Conservation (phyloP, 2,797 vertebrate species). For the Chloroceryle amazona region DNA sequence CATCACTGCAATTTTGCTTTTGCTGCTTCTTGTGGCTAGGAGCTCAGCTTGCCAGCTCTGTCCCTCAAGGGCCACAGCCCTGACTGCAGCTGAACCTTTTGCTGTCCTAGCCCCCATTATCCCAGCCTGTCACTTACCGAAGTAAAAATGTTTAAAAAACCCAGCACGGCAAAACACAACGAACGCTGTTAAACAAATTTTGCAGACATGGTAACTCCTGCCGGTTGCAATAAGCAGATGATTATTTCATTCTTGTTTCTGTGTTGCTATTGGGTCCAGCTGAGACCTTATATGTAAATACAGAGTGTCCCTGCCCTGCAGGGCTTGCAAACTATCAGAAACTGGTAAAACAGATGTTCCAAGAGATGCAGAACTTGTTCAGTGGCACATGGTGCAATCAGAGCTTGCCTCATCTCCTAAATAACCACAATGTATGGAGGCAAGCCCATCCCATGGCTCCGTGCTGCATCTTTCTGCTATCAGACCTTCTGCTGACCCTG, state of each 20-base stretch:
- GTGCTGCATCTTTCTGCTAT: neutral
- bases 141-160: neutral
- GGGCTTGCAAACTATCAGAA: neutral
- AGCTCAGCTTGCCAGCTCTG: neutral
- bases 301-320: neutral
- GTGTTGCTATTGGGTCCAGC: neutral
- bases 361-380: neutral
- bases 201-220: neutral
- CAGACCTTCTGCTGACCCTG: constrained; percentile 59
- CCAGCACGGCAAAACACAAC: neutral
- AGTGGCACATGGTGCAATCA: neutral
- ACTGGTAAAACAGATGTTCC: constrained; percentile 13
- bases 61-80: accelerated
- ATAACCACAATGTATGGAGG: neutral
- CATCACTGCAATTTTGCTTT: neutral
- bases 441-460: neutral
- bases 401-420: neutral
- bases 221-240: neutral
- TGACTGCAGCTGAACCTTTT: neutral
- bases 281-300: neutral
- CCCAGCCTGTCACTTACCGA: neutral
- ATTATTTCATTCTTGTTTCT: neutral
- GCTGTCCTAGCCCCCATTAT: neutral
- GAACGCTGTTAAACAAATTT: neutral
- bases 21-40: too few relatives aligned